Evolutionary conservation across 2,113 vertebrate species (phyloP).

Genomic region (Scytalopus superciliaris): DNA sequence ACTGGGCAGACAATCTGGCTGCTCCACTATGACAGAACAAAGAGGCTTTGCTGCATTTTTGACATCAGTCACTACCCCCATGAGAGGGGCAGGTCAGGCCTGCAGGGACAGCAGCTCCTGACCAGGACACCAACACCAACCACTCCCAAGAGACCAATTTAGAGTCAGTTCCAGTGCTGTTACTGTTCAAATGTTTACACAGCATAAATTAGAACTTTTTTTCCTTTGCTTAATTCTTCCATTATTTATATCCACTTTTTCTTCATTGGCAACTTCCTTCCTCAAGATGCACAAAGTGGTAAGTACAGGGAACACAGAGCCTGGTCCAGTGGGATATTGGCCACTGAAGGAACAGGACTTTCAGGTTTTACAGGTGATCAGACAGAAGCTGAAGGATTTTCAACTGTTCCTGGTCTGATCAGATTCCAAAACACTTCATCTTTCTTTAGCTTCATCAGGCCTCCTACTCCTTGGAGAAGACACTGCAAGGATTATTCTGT

Average conservation of each 20-base stretch:
- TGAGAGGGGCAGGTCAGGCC: background rate
- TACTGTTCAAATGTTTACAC: background rate
- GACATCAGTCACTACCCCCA: rapidly evolving
- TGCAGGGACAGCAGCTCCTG: background rate
- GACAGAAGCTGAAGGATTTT: background rate
- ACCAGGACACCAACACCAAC: background rate
- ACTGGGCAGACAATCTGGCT: background rate
- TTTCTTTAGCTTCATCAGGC: background rate
- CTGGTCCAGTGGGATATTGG: background rate
- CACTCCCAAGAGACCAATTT: rapidly evolving
- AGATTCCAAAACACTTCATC: background rate
- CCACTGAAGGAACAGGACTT: background rate
- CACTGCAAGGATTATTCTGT: background rate
- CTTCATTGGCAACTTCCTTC: background rate
- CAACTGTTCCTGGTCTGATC: background rate
- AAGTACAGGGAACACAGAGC: background rate
- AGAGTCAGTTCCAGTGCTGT: background rate
- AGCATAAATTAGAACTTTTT: background rate
- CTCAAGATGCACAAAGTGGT: background rate
- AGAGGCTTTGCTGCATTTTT: background rate
- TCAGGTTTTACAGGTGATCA: background rate
- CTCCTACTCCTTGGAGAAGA: background rate
- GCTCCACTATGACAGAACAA: background rate
- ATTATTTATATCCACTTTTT: background rate
- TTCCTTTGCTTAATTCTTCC: background rate